phyloP scores from a whole-genome alignment of 2,888 invertebrate species.

The Mimas tiliae region DNA sequence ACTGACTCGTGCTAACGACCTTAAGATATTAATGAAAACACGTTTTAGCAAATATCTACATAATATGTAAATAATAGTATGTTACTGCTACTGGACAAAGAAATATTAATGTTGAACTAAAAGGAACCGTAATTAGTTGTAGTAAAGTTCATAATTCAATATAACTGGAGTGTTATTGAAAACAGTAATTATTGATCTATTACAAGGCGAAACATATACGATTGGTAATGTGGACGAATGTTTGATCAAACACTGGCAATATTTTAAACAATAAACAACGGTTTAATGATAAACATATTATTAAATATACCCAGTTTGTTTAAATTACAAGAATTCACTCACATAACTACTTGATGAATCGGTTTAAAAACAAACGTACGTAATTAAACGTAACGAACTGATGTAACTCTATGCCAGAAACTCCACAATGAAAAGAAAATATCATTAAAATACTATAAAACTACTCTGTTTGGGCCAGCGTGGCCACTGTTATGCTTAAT shows the following conservation, averaged over 20 bases:
- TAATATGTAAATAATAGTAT: background rate
- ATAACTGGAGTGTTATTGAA: constrained; percentile 25
- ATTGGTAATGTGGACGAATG: constrained; percentile 15
- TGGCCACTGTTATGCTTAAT: no score
- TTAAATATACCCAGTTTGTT: constrained; percentile 3
- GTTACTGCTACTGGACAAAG: constrained; percentile 27
- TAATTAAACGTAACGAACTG: no score
- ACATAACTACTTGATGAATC: background rate
- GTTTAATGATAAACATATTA: background rate
- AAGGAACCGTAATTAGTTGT: background rate
- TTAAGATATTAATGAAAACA: constrained; percentile 33
- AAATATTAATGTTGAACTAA: background rate
- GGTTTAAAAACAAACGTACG: background rate
- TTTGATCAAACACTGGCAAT: constrained; percentile 3
- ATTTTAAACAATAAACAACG: constrained; percentile 25
- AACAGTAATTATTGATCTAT: constrained; percentile 55
- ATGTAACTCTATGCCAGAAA: no score
- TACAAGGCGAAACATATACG: constrained; percentile 52
- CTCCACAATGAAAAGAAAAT: no score
- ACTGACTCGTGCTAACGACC: constrained; percentile 37
- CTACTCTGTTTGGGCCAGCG: no score
- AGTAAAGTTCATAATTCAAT: constrained; percentile 29
- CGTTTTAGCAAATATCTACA: constrained; percentile 36
- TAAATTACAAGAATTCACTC: background rate
- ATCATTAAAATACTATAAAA: no score